Base-by-base conservation (phyloP, 2,113 vertebrate genomes). In the Hydropotes inermis region DNA sequence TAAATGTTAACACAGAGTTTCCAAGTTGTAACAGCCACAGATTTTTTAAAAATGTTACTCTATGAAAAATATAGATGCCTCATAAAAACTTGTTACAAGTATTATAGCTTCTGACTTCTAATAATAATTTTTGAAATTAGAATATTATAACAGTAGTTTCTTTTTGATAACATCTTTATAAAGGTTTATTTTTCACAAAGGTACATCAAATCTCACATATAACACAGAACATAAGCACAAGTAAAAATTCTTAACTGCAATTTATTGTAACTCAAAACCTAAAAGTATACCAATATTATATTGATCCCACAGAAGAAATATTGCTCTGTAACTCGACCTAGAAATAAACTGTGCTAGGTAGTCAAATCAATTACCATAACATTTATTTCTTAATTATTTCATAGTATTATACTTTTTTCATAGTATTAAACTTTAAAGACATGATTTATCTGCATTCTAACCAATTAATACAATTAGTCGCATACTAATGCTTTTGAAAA, bases 1-100 rank as follows among this genome's bases (percentile, higher is more conserved):
- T 99, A 99, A 99, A 99, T 93, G 98, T 98, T 98, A 99, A 98
- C 98, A 98, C 98, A 99, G 96, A 97, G 98, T 97, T 98, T 98
- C 98, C 98, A 98, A 98, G 97, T 98, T 98, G 98, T 98, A 99
- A 98, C 95, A 98, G 95, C 14, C 91, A 87, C 70, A 96, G 96
- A 98, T 98, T 98, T 97, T 76, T 96, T 97, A 95, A 92, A 79
- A 97, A 87, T 96, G 88, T 96, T 97, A 97, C 86, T 91, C 85
- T 97, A 86, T 88, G 45, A 97, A 97, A 98, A 97, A 79, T 89
- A 94, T 7, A 94, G 52, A 91, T 92, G 64, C 27, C 94, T 89
- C 86, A 96, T n/a, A 96, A 83, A 95, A 94, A 27, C 74, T 95
- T 67, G 25, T 10, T 86, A 27, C 67, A 94, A 94, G 36, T 83